Evolutionary conservation across 2,888 invertebrate species (phyloP), one percentile per base, ranked within the genome.

Genomic region (Prionchulus punctatus): DNA sequence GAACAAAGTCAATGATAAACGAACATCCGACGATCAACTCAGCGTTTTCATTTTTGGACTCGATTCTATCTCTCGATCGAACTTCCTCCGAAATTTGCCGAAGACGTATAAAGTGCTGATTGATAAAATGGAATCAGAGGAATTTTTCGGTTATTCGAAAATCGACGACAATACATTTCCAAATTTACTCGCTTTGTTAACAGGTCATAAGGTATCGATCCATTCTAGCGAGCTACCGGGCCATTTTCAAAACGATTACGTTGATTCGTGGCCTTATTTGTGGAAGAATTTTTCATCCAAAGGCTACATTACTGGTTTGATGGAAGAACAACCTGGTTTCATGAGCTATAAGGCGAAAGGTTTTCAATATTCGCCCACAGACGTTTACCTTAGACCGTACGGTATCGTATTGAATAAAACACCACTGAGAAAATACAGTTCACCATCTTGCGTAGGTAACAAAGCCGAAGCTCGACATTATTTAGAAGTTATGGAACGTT

Each of bases 151-250:
- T 7, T 89, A 86, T 71, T 88, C 86, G 69, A 91, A 91, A 77
- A 84, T 91, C 4, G 91, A 82, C 1, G 90, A 90, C 71, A 91
- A 90, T 70, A 90, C 91, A 0, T 90, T 85, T 69, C 88, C 88
- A 1, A 91, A 91, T 71, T 70, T 91, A 57, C 79, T 85, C 15
- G 84, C 90, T 0, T 78, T 86, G 60, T 73, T 90, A 18, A 80
- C 82, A 0, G 90, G 90, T 18, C 43, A 59, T 21, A 58, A 59
- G 30, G 58, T 59, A 3, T 52, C 57, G 2, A 49, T 58, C 1
- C 43, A 60, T 23, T 15, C n/a, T 15, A 56, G 59, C 1, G 58
- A 58, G 31, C 55, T 58, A 28, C 26, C 45, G 15, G 27, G 30
- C 21, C 30, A 58, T 45, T 58, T 58, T 2, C 53, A 48, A 43